A percentile compares a stretch with the other conserved stretches of the same genome.
Evolutionary conservation across 2,797 vertebrate genomes (phyloP).

Genomic region (Poecilia wingei): DNA sequence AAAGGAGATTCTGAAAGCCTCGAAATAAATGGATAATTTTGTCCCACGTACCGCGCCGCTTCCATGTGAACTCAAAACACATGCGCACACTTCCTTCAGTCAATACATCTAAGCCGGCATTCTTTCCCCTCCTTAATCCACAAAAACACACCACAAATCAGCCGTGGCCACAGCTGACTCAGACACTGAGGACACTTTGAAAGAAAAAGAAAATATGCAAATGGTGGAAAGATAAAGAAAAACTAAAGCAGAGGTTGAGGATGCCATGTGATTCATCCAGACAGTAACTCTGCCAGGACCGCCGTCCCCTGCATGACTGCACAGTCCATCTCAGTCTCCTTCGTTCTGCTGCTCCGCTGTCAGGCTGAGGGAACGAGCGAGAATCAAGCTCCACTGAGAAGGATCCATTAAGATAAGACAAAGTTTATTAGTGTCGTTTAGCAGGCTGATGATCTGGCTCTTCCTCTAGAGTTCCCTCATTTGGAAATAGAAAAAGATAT

Average conservation of each 20-base stretch:
- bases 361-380: slow-evolving; percentile 21
- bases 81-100: slow-evolving; percentile 8
- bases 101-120: slow-evolving; percentile 48
- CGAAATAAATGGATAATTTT: slow-evolving; percentile 26
- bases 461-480: slow-evolving; percentile 27
- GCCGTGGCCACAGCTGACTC: slow-evolving; percentile 30
- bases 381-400: slow-evolving; percentile 29
- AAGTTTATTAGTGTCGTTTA: slow-evolving; percentile 52
- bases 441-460: slow-evolving; percentile 31
- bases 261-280: slow-evolving; percentile 21
- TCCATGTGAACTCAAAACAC: slow-evolving; percentile 4
- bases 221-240: background rate
- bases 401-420: slow-evolving; percentile 54
- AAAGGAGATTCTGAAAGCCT: background rate
- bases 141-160: slow-evolving; percentile 58
- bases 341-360: background rate
- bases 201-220: background rate
- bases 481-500: background rate
- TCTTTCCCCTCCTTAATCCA: slow-evolving; percentile 42
- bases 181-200: slow-evolving; percentile 22
- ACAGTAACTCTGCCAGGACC: slow-evolving; percentile 7
- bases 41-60: background rate
- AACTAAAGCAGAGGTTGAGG: slow-evolving; percentile 12
- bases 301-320: background rate
- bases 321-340: background rate